Conservation (phyloP, 2,113 vertebrate species). For the Laticauda laticaudata region DNA sequence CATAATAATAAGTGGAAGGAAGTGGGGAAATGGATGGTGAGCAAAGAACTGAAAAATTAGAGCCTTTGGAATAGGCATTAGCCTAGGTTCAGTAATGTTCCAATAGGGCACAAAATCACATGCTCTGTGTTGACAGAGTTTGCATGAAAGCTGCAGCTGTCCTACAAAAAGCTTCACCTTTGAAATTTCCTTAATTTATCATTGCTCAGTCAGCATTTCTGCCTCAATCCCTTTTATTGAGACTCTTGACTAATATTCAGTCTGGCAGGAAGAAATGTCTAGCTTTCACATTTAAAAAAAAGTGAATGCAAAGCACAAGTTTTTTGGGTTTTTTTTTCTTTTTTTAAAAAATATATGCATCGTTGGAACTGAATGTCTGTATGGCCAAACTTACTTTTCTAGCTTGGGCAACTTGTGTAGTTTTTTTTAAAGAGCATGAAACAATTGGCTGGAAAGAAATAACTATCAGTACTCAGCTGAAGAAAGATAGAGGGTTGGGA, state of each 20-base stretch:
- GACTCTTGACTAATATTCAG: not conserved
- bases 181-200: not conserved
- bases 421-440: not conserved
- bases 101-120: not conserved
- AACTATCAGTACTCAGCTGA: not conserved
- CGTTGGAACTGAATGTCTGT: not conserved
- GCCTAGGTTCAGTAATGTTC: not conserved
- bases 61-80: not conserved
- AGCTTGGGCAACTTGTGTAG: not conserved
- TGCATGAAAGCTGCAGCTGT: not conserved
- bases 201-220: not conserved
- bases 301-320: not conserved
- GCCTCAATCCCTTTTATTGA: not conserved
- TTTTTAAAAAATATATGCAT: not conserved
- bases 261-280: not conserved
- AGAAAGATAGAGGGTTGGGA: not conserved
- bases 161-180: not conserved
- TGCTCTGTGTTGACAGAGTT: not conserved
- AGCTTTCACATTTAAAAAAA: not conserved
- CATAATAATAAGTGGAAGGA: not conserved
- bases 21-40: not conserved
- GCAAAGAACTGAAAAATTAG: fast-evolving
- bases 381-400: too few relatives aligned
- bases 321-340: not conserved
- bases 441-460: not conserved